A percentile compares a stretch with the other conserved stretches of the same genome.
These are phyloP conservation scores for Falco novaeseelandiae DNA, from an alignment of 2,797 vertebrate genomes.

Conservation along the genomic window DNA sequence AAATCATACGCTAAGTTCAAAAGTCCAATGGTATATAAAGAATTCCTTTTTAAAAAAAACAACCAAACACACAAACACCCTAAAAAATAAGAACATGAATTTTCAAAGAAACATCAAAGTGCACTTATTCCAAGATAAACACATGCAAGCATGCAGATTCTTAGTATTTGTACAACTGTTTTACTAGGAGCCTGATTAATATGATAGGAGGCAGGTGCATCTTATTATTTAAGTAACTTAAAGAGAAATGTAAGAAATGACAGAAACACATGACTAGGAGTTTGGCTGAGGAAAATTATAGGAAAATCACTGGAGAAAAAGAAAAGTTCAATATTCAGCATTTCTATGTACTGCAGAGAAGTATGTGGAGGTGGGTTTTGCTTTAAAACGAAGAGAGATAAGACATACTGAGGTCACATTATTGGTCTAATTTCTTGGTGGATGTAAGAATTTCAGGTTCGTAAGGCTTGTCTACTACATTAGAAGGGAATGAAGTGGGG, in stretches of 20 bases:
- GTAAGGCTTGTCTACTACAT: neutral
- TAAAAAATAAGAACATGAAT: neutral
- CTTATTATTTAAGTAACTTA: neutral
- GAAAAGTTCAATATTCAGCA: neutral
- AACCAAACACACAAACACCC: neutral
- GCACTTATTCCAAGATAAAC: slow-evolving; percentile 5
- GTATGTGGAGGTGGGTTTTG: neutral
- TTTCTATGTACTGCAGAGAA: neutral
- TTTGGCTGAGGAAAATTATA: neutral
- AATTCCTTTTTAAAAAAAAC: neutral
- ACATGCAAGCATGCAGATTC: neutral
- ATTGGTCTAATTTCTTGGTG: neutral
- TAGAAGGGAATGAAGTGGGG: neutral
- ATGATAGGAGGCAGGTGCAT: neutral
- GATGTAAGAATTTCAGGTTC: neutral
- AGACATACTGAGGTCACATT: neutral
- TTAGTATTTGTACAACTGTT: neutral
- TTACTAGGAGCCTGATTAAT: neutral
- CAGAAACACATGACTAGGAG: neutral
- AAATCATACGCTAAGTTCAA: neutral
- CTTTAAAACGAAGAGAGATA: neutral
- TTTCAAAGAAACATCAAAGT: neutral
- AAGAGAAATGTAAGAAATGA: neutral
- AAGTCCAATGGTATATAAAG: neutral
- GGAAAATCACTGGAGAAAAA: neutral